These are phyloP conservation scores for Tachina lurida DNA, from an alignment of 2,888 invertebrate species.

Conservation along the genomic window DNA sequence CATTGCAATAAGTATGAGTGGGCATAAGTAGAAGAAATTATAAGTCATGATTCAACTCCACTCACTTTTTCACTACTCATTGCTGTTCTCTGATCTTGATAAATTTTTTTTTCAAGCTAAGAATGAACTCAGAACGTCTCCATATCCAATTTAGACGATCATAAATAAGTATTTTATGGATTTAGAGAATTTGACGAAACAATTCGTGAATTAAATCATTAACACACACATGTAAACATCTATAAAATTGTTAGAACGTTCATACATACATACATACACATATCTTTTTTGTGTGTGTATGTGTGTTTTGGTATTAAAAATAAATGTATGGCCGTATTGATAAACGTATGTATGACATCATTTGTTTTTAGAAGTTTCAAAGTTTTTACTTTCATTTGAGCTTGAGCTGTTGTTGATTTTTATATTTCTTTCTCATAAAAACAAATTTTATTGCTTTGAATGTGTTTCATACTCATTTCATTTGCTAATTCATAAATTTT, in stretches of 20 bases:
- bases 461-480: conserved; percentile 34
- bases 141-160: background rate
- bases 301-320: background rate
- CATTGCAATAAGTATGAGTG: no score
- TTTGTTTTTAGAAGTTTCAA: conserved; percentile 60
- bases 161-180: conserved; percentile 46
- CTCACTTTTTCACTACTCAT: no score
- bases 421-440: background rate
- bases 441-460: conserved; percentile 39
- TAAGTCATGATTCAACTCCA: no score
- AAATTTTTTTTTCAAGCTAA: conserved; percentile 9
- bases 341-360: conserved; percentile 67
- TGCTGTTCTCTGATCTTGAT: no score
- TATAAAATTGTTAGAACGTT: background rate
- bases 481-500: conserved; percentile 18
- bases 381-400: conserved; percentile 71
- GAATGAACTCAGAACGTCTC: conserved; percentile 9
- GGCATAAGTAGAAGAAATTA: no score
- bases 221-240: conserved; percentile 2
- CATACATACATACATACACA: background rate
- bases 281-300: background rate
- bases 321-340: conserved; percentile 30
- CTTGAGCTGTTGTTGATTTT: conserved; percentile 45
- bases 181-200: conserved; percentile 14
- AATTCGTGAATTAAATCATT: conserved; percentile 30